phyloP scores from a whole-genome alignment of 2,797 vertebrate genomes.

The Synanceia verrucosa region DNA sequence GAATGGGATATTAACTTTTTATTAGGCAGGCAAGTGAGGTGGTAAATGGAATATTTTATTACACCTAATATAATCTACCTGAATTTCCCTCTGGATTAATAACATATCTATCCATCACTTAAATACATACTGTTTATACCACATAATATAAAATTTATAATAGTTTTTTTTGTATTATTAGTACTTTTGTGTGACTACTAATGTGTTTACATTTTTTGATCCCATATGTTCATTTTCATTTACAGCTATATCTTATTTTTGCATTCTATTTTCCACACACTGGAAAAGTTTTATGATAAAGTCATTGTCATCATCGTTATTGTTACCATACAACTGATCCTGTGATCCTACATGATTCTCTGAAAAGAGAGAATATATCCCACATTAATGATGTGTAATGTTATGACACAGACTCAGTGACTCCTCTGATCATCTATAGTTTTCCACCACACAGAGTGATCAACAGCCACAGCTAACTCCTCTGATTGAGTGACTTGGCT shows the following conservation, averaged over 20 bases:
- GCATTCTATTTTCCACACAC: neutral
- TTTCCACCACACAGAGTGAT: conserved; percentile 43
- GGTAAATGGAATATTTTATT: conserved; percentile 22
- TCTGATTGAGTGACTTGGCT: conserved; percentile 62
- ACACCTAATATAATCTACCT: conserved; percentile 4
- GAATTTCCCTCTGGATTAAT: too few species aligned
- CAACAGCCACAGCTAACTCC: conserved; percentile 49
- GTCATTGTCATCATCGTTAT: too few species aligned
- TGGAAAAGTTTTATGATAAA: too few species aligned
- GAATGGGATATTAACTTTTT: conserved; percentile 35
- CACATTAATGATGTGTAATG: neutral
- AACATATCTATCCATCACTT: neutral
- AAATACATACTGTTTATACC: neutral
- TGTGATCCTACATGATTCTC: neutral
- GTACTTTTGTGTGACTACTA: neutral
- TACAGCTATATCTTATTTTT: too few species aligned
- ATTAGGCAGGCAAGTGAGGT: neutral
- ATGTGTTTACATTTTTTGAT: neutral
- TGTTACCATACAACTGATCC: too few species aligned
- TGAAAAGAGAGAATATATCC: neutral
- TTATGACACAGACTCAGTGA: conserved; percentile 5
- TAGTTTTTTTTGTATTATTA: too few species aligned
- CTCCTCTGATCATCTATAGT: conserved; percentile 10
- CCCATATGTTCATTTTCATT: neutral
- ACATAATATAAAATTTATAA: neutral